Conservation (phyloP, 2,797 vertebrate species). For the Cottoperca gobio region DNA sequence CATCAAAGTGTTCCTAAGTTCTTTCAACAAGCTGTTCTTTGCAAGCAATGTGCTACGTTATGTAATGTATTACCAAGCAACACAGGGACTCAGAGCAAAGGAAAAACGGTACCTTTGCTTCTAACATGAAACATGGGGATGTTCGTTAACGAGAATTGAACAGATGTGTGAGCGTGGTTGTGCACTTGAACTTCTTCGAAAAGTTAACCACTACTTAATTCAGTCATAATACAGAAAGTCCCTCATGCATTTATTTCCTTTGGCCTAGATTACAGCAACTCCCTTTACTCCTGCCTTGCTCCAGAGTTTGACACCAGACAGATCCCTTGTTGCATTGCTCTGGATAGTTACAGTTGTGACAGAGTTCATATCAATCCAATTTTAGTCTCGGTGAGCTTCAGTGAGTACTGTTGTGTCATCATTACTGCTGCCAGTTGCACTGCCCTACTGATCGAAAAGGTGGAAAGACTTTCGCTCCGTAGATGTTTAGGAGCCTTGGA, state of each 20-base stretch:
- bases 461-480: not conserved
- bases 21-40: not conserved
- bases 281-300: constrained; percentile 10
- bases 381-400: constrained; percentile 1
- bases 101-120: not conserved
- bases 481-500: not conserved
- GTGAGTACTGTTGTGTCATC: not conserved
- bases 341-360: constrained; percentile 21
- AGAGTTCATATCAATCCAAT: constrained; percentile 33
- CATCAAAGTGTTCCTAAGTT: not conserved
- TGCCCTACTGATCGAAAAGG: not conserved
- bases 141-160: not conserved
- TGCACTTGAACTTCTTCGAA: not conserved
- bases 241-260: constrained; percentile 22
- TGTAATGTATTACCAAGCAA: not conserved
- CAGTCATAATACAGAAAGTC: not conserved
- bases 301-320: constrained; percentile 31
- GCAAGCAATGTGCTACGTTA: not conserved
- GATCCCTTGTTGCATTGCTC: constrained; percentile 1
- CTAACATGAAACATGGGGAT: not conserved
- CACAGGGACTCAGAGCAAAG: not conserved
- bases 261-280: constrained; percentile 26
- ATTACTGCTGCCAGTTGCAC: not conserved
- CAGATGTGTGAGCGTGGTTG: not conserved
- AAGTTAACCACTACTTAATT: constrained; percentile 10